A percentile compares a stretch with the other conserved stretches of the same genome.
Conservation (phyloP, 2,888 invertebrate species). For the Hartigia nigra region DNA sequence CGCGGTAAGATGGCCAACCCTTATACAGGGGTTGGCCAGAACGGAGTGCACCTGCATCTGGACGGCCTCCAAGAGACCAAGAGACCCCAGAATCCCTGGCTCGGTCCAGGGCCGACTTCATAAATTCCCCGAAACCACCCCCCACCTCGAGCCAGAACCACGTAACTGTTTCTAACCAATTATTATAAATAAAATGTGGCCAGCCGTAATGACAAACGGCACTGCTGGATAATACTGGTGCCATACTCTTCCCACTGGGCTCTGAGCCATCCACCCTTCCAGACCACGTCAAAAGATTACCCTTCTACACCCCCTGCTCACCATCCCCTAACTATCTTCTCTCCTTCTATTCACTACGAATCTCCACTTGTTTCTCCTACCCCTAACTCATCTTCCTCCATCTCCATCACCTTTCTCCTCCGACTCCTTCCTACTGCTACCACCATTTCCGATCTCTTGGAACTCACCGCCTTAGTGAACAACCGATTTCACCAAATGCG, state of each 20-base stretch:
- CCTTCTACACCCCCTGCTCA: conserved; percentile 22
- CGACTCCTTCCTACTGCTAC: not conserved
- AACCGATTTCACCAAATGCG: not conserved
- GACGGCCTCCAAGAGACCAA: conserved; percentile 60
- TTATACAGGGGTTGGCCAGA: conserved; percentile 38
- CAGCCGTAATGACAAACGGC: conserved; percentile 60
- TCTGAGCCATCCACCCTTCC: conserved; percentile 47
- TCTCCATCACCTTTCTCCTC: not conserved
- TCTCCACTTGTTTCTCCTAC: not conserved
- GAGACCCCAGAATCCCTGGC: conserved; percentile 52
- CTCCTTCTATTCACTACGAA: not conserved
- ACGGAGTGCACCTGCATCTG: conserved; percentile 47
- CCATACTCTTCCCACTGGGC: conserved; percentile 48
- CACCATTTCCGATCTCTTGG: not conserved
- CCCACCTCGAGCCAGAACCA: conserved; percentile 48
- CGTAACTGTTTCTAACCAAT: conserved; percentile 63
- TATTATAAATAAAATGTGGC: conserved; percentile 63
- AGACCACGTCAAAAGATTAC: not conserved
- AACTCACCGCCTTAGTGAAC: not conserved
- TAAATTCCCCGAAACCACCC: conserved; percentile 50
- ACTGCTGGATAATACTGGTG: conserved; percentile 20
- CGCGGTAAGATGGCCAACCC: conserved; percentile 60
- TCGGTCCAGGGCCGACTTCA: conserved; percentile 51
- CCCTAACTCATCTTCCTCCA: not conserved
- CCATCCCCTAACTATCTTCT: conserved; percentile 22